Base-by-base conservation (phyloP, 2,888 invertebrate genomes). In the Zelleria hepariella region DNA sequence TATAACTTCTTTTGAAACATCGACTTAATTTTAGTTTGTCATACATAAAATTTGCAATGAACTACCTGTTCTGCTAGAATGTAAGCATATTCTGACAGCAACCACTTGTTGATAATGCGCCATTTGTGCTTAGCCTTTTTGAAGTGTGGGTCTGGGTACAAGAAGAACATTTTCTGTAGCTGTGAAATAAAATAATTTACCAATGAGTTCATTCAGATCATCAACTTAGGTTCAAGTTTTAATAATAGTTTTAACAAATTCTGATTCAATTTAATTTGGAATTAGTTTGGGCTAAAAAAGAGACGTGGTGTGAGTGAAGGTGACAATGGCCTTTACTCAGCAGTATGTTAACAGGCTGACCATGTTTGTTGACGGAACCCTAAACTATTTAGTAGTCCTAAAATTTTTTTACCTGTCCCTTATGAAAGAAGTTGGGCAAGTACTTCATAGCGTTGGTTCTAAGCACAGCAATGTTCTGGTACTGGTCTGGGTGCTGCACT, bases 71-170 rank as follows among this genome's bases (percentile, higher is more conserved):
- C 93, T 59, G 92, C 91, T 60, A 99, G 87, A 51, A 98, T 93
- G 88, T 97, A 99, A 0, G 99, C 99, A 90, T 99, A 99, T 84
- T 99, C 99, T 2, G 98, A 96, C 23, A 99, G 87, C 42, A 99
- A 87, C 68, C 94, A 94, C 68, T 94, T 93, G 76, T 97, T 99
- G 64, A 99, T 97, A 63, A 99, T 99, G 62, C 99, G 91, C 99
- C 99, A 99, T 82, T 99, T 99, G 77, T 99, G 98, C 85, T 99
- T 99, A 0, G 98, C 94, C 74, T 95, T 97, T 80, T 99, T 99
- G 80, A 99, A 99, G 87, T 99, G 99, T 27, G 99, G 99, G 88
- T 99, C 99, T 24, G 99, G 99, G 82, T 98, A 99, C 20, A 99
- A 88, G 82, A 99, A 99, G 82, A 99, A 99, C 94, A 99, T 96